A percentile compares a stretch with the other conserved stretches of the same genome.
Evolutionary conservation across 2,797 vertebrate species (phyloP).

Genomic region (Periophthalmus magnuspinnatus): DNA sequence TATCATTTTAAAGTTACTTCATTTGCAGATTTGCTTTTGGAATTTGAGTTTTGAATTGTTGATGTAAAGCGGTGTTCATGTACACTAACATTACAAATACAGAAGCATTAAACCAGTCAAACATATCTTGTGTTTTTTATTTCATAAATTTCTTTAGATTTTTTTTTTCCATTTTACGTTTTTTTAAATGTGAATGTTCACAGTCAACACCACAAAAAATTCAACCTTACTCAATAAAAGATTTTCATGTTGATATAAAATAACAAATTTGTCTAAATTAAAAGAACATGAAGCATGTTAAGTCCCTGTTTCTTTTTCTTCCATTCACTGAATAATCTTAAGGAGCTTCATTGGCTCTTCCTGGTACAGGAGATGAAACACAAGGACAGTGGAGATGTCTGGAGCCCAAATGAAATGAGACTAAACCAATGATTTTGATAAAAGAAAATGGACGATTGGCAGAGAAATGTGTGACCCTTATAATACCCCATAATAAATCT

Average conservation of each 20-base stretch:
- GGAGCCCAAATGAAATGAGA: conserved; percentile 57
- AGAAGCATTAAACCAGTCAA: conserved; percentile 51
- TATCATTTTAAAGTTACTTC: conserved; percentile 11
- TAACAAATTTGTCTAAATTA: conserved; percentile 82
- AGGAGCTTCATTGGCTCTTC: conserved; percentile 62
- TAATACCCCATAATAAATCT: conserved; percentile 68
- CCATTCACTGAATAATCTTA: conserved; percentile 63
- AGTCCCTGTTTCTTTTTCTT: conserved; percentile 63
- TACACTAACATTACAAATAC: conserved; percentile 20
- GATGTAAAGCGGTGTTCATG: conserved; percentile 19
- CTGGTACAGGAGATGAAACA: conserved; percentile 56
- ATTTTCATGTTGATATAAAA: conserved; percentile 79
- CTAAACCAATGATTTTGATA: conserved; percentile 54
- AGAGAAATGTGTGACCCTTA: conserved; percentile 66
- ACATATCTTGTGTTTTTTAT: conserved; percentile 74
- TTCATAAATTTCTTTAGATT: conserved; percentile 77
- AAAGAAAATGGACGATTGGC: conserved; percentile 53
- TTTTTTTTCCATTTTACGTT: conserved; percentile 72
- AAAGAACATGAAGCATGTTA: conserved; percentile 78
- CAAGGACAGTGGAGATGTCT: conserved; percentile 58
- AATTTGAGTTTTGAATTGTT: conserved; percentile 23
- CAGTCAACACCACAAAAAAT: conserved; percentile 81
- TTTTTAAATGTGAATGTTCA: conserved; percentile 83
- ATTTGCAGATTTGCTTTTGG: conserved; percentile 12
- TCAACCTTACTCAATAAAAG: conserved; percentile 78